A percentile compares a stretch with the other conserved stretches of the same genome.
phyloP scores from a whole-genome alignment of 1,140 invertebrate genomes.

The Drosophila guanche region DNA sequence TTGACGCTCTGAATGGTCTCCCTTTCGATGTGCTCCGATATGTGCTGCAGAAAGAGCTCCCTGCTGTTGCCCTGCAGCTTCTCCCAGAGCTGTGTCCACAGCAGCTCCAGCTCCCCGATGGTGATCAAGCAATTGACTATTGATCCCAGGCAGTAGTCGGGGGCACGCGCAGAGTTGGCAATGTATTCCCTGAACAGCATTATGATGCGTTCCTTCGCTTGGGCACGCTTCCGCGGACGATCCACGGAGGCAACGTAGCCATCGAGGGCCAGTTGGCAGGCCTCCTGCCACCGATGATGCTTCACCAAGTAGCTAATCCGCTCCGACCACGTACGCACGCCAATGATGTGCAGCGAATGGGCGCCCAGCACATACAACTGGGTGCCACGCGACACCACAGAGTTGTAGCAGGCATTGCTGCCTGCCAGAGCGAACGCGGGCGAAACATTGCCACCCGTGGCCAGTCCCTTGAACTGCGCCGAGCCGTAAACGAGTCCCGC shows the following conservation, averaged over 20 bases:
- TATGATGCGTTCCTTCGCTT: constrained; percentile 80
- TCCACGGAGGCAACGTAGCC: constrained; percentile 74
- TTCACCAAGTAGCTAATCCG: constrained; percentile 88
- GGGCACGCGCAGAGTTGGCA: constrained; percentile 65
- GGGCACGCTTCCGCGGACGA: constrained; percentile 66
- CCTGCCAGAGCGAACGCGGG: constrained; percentile 86
- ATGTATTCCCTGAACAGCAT: constrained; percentile 80
- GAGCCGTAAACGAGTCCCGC: constrained; percentile 95
- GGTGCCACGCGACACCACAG: constrained; percentile 91
- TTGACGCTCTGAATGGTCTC: constrained; percentile 84
- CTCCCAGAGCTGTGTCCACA: constrained; percentile 85
- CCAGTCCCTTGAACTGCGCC: constrained; percentile 96
- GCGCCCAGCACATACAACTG: constrained; percentile 94
- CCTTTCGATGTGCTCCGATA: constrained; percentile 84
- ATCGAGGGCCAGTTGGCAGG: constrained; percentile 84
- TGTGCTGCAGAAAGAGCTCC: constrained; percentile 83
- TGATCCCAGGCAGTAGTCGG: constrained; percentile 76
- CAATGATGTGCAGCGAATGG: constrained; percentile 91
- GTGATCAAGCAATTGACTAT: constrained; percentile 80
- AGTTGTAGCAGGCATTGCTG: constrained; percentile 95
- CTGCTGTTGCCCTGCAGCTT: constrained; percentile 66
- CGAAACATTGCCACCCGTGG: constrained; percentile 88
- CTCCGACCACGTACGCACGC: constrained; percentile 93
- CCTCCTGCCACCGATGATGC: constrained; percentile 87
- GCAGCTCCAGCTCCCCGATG: constrained; percentile 70